phyloP scores from a whole-genome alignment of 2,797 vertebrate genomes.

The Echeneis naucrates region DNA sequence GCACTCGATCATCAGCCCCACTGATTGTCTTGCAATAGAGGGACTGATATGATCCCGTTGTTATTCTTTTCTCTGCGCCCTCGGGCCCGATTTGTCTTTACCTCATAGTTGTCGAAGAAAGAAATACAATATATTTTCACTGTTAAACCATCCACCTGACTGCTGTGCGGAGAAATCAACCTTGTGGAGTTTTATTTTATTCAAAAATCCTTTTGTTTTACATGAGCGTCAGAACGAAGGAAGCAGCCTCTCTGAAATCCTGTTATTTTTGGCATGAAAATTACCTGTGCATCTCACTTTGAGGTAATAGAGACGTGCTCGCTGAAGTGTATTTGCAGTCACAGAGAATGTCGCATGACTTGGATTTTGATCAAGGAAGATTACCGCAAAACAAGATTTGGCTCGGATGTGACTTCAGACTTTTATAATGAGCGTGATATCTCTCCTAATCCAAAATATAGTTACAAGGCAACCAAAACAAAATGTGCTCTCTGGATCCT shows the following conservation, averaged over 20 bases:
- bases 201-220: conserved; percentile 7
- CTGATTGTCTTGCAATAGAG: not conserved
- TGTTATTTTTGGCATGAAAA: conserved; percentile 45
- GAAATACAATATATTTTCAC: not conserved
- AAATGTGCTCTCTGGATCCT: conserved; percentile 25
- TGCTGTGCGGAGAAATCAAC: not conserved
- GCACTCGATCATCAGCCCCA: not conserved
- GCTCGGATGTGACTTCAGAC: conserved; percentile 19
- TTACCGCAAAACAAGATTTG: conserved; percentile 38
- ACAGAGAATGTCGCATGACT: conserved; percentile 23
- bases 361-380: conserved; percentile 41
- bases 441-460: conserved; percentile 18
- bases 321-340: conserved; percentile 36
- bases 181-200: not conserved
- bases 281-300: conserved; percentile 42
- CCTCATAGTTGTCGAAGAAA: not conserved
- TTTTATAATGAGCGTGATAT: conserved; percentile 29
- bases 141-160: not conserved
- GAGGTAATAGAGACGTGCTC: conserved; percentile 47
- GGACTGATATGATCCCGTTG: not conserved
- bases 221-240: conserved; percentile 1
- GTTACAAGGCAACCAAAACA: conserved; percentile 21
- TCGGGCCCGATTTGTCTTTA: not conserved
- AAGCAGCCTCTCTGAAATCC: conserved; percentile 15
- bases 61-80: not conserved